Evolutionary conservation across 2,113 vertebrate species (phyloP).

Genomic region (Oreochromis tanganicae): DNA sequence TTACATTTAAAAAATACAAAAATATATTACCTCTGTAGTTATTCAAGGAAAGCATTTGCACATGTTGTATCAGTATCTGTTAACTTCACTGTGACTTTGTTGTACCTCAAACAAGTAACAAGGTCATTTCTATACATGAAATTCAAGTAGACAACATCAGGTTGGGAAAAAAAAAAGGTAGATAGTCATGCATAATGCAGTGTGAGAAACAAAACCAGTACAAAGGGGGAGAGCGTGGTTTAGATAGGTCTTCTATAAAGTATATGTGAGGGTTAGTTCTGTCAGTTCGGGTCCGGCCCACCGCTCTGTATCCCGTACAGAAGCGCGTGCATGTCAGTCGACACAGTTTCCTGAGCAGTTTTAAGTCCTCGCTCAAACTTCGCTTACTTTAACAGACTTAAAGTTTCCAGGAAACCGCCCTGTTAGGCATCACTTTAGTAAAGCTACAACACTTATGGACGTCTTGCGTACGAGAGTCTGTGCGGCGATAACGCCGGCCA

Average conservation of each 20-base stretch:
- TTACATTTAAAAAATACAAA: constrained; percentile 72
- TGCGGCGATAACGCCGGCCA: constrained; percentile 13
- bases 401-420: constrained; percentile 51
- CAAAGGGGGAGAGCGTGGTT: constrained; percentile 34
- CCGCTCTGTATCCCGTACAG: constrained; percentile 75
- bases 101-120: constrained; percentile 66
- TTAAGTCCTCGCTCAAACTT: background rate
- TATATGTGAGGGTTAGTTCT: constrained; percentile 41
- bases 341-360: constrained; percentile 44
- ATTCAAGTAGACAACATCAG: constrained; percentile 77
- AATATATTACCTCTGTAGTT: constrained; percentile 76
- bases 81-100: constrained; percentile 65
- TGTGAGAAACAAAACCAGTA: constrained; percentile 37
- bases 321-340: constrained; percentile 54
- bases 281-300: constrained; percentile 76
- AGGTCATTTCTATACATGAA: constrained; percentile 70
- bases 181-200: constrained; percentile 61
- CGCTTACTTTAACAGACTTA: background rate
- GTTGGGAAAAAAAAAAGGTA: constrained; percentile 23
- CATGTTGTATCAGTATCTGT: constrained; percentile 60
- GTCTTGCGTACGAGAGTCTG: background rate
- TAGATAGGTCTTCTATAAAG: constrained; percentile 2
- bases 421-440: constrained; percentile 34
- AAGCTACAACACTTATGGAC: constrained; percentile 33
- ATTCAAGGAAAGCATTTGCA: constrained; percentile 68